Base-by-base conservation (phyloP, 2,797 vertebrate species). In the Sebastes miniatus region DNA sequence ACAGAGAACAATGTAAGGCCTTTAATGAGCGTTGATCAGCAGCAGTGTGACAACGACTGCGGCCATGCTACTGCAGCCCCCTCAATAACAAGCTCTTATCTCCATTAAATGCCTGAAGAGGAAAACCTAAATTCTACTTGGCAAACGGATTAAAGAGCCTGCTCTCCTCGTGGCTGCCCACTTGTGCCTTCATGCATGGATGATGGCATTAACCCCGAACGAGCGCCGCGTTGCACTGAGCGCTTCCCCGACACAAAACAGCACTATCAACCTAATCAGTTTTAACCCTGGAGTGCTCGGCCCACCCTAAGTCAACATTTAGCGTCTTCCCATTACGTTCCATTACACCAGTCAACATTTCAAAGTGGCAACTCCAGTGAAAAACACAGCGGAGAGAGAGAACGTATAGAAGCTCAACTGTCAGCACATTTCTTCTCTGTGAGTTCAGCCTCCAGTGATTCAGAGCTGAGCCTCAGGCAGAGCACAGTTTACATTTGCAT, bases 21-120 rank as follows among this genome's bases (percentile, higher is more conserved):
- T 79, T 73, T 88, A 89, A 92, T 91, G 76, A 87, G 79, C 79
- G 8, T 34, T 54, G 73, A 89, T 89, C 84, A 84, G 75, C 72
- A 43, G 63, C 69, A 61, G 65, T 57, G 61, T 29, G 66, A 76
- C 81, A 70, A 80, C 50, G 74, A 34, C 79, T n/a, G 39, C 50
- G 2, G 78, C 74, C 73, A 69, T 63, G 81, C 76, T 20, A 22
- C 71, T 12, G 81, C 77, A 81, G 66, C 69, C 76, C 79, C 71
- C 58, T 69, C 87, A 92, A 90, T 92, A 94, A 94, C 87, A 90
- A 87, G 92, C 88, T 83, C 83, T 91, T 94, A 91, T 92, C 85
- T 89, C 79, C 88, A 91, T 92, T 88, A 89, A 86, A 87, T 25
- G 90, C 81, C 86, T 84, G 81, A 92, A 90, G 88, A 90, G 77